These are phyloP conservation scores for Bubo bubo DNA, from an alignment of 2,113 vertebrate species.

Conservation along the genomic window DNA sequence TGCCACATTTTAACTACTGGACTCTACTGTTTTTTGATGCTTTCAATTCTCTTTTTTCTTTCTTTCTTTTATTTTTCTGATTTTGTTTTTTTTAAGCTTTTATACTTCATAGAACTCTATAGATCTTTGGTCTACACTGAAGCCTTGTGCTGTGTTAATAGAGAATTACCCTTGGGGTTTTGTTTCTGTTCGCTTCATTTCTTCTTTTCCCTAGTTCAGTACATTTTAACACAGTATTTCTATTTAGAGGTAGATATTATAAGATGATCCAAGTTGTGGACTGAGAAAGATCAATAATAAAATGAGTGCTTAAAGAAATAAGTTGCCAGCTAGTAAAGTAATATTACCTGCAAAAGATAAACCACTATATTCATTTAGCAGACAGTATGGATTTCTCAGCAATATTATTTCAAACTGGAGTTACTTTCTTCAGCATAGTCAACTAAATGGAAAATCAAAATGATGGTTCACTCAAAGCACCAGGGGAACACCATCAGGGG, in stretches of 20 bases:
- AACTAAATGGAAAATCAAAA: neutral
- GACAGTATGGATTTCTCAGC: neutral
- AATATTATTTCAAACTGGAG: neutral
- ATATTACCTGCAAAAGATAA: neutral
- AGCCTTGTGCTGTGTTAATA: neutral
- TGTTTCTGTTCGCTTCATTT: neutral
- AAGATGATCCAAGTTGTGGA: neutral
- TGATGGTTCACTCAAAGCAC: neutral
- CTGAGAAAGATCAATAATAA: neutral
- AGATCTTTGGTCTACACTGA: neutral
- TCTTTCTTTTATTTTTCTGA: rapidly evolving
- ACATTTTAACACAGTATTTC: neutral
- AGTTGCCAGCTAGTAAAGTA: neutral
- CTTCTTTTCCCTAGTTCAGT: neutral
- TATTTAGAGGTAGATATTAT: neutral
- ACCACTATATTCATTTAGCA: neutral
- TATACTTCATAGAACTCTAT: neutral
- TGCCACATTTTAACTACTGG: neutral
- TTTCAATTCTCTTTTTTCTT: neutral
- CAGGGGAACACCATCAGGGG: neutral
- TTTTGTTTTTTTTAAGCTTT: neutral
- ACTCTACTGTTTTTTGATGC: neutral
- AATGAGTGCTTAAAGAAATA: neutral
- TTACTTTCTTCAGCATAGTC: neutral
- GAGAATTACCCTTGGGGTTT: neutral